These are phyloP conservation scores for Kobus ellipsiprymnus DNA, from an alignment of 2,113 vertebrate species.

Conservation along the genomic window DNA sequence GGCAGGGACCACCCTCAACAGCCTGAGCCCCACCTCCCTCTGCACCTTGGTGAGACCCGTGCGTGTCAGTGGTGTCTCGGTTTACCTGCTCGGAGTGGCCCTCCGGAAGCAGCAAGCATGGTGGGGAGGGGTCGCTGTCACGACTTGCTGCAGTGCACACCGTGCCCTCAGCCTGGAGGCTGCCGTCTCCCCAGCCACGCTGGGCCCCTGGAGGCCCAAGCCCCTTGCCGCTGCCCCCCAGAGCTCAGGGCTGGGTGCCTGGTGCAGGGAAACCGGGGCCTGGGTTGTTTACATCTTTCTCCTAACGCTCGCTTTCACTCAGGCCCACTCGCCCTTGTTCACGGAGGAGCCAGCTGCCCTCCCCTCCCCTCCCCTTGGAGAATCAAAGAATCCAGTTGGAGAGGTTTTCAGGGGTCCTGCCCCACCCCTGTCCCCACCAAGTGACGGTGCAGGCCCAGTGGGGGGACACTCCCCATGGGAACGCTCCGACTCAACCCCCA, in stretches of 20 bases:
- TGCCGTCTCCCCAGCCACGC: accelerated
- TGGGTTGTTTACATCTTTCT: neutral
- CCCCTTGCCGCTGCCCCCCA: accelerated
- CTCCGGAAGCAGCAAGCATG: neutral
- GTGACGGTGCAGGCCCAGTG: accelerated
- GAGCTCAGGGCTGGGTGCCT: accelerated
- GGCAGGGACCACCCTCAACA: accelerated
- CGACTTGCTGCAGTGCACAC: accelerated
- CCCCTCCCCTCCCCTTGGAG: neutral
- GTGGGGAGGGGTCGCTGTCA: accelerated
- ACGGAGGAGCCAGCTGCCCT: accelerated
- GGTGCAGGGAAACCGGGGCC: neutral
- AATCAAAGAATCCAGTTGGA: neutral
- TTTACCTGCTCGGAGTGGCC: neutral
- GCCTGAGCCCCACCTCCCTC: neutral
- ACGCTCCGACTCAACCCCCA: neutral
- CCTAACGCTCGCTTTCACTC: accelerated
- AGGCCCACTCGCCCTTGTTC: accelerated
- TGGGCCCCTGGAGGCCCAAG: no score
- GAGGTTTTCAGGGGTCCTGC: neutral
- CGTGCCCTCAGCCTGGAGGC: accelerated
- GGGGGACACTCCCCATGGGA: no score
- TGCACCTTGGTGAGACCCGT: neutral
- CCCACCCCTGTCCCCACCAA: accelerated
- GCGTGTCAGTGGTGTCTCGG: neutral